Conservation (phyloP, 2,797 vertebrate species). For the Cyclopterus lumpus region DNA sequence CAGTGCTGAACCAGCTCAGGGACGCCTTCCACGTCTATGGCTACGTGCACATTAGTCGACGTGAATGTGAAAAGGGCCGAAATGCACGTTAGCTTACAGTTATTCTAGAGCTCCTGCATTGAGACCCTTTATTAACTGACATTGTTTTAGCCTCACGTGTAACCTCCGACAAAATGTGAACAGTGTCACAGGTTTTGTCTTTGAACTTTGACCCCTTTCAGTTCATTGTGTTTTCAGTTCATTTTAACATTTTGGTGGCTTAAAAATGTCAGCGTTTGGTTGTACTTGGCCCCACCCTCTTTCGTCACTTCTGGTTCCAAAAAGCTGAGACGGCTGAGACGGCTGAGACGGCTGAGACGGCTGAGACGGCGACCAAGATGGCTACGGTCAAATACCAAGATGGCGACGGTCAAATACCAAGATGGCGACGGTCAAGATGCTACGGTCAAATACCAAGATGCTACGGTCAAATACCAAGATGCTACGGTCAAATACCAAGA, state of each 20-base stretch:
- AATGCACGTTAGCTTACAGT: background rate
- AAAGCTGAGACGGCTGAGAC: background rate
- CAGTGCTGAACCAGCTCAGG: slow-evolving; percentile 39
- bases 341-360: too few relatives aligned
- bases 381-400: too few relatives aligned
- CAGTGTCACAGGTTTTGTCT: background rate
- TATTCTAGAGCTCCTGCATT: background rate
- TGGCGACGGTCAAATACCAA: too few relatives aligned
- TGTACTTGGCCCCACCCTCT: background rate
- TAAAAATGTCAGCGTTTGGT: background rate
- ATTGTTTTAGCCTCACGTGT: background rate
- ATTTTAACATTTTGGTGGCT: too few relatives aligned
- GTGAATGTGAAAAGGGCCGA: background rate
- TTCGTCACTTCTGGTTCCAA: background rate
- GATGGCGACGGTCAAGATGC: too few relatives aligned
- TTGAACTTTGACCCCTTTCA: background rate
- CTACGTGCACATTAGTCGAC: background rate
- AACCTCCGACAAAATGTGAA: too few relatives aligned
- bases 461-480: background rate
- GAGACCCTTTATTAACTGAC: background rate
- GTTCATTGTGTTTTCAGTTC: background rate
- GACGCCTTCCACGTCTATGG: slow-evolving; percentile 58
- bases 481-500: too few relatives aligned
- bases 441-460: too few relatives aligned
- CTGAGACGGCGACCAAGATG: too few relatives aligned